phyloP scores from a whole-genome alignment of 1,140 invertebrate genomes.

The Ceratosolen solmsi region DNA sequence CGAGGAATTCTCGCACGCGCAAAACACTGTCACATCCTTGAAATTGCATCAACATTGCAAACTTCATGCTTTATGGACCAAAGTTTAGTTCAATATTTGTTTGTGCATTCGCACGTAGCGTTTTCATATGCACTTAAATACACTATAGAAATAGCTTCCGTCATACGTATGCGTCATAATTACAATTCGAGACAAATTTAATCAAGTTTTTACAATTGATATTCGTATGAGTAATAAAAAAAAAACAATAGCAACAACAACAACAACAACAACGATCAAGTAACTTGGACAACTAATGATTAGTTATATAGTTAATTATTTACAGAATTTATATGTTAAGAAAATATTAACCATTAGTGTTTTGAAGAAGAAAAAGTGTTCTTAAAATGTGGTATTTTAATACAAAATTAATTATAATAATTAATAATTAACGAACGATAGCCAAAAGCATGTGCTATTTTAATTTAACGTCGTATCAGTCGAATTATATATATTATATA shows the following conservation, averaged over 20 bases:
- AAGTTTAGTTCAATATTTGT: neutral
- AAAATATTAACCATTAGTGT: too few species aligned
- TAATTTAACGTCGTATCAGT: too few species aligned
- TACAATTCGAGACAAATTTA: neutral
- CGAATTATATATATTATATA: too few species aligned
- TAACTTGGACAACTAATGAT: too few species aligned
- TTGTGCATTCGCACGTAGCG: neutral
- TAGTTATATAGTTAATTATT: too few species aligned
- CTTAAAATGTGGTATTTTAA: too few species aligned
- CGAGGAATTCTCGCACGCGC: neutral
- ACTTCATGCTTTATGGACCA: neutral
- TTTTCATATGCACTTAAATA: neutral
- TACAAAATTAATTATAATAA: too few species aligned
- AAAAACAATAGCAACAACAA: neutral
- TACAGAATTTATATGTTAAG: too few species aligned
- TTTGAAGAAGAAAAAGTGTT: too few species aligned
- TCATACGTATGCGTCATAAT: neutral
- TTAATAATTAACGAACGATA: too few species aligned
- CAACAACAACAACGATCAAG: too few species aligned
- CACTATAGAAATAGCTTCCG: neutral
- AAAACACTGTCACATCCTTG: neutral
- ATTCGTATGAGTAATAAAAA: neutral
- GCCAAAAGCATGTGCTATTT: too few species aligned
- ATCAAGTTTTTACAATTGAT: neutral
- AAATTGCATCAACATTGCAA: neutral